Conservation (phyloP, 2,797 vertebrate species). For the Sebastes cheni region DNA sequence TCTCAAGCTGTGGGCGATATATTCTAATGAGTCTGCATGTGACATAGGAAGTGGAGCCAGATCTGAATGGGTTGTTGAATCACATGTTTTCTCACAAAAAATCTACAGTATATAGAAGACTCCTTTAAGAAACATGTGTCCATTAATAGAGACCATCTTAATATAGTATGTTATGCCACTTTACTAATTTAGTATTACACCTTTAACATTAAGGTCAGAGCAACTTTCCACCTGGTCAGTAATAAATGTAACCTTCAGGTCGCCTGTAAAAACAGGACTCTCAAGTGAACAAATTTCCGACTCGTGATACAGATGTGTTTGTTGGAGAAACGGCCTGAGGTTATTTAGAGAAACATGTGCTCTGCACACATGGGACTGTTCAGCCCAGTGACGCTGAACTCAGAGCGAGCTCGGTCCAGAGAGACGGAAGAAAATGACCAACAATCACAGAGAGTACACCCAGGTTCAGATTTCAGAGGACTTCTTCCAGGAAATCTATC, state of each 20-base stretch:
- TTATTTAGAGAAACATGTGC: constrained; percentile 59
- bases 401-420: constrained; percentile 15
- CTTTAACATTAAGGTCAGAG: neutral
- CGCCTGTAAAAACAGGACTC: constrained; percentile 8
- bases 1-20: too few species aligned
- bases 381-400: constrained; percentile 43
- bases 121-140: neutral
- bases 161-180: neutral
- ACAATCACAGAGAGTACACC: constrained; percentile 37
- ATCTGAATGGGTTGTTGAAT: too few species aligned
- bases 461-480: constrained; percentile 22
- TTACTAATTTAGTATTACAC: neutral
- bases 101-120: too few species aligned
- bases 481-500: constrained; percentile 38
- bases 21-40: too few species aligned
- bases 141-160: neutral
- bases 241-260: neutral
- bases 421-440: constrained; percentile 52
- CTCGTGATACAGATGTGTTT: constrained; percentile 51
- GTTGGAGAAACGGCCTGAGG: constrained; percentile 35
- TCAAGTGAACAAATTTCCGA: neutral
- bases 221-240: neutral
- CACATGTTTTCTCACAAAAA: too few species aligned
- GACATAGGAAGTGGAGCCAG: too few species aligned
- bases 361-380: constrained; percentile 67